phyloP scores from a whole-genome alignment of 2,888 invertebrate genomes.

The Arrhopalites spinosus region DNA sequence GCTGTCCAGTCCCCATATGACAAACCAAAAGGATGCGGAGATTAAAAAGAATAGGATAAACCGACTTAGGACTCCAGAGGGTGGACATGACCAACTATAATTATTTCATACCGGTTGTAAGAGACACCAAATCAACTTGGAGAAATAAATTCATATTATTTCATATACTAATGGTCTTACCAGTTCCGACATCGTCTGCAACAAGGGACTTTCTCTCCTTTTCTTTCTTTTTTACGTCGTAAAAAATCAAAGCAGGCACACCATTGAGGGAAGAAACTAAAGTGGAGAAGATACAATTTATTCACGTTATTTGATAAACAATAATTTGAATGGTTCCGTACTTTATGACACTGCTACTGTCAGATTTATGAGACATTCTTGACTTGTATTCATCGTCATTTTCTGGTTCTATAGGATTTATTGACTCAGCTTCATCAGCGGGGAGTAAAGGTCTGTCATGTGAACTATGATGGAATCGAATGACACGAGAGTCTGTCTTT shows the following conservation, averaged over 20 bases:
- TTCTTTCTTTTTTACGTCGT: conserved; percentile 1
- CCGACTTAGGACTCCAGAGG: conserved; percentile 81
- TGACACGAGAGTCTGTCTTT: no score
- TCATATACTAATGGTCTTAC: no score
- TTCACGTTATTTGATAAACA: neutral
- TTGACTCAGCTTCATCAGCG: no score
- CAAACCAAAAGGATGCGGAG: conserved; percentile 74
- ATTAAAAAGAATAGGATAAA: conserved; percentile 73
- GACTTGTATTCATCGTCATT: no score
- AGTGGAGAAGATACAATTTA: neutral
- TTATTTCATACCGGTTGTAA: no score
- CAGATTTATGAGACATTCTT: neutral
- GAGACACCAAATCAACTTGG: no score
- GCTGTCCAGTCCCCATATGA: conserved; percentile 76
- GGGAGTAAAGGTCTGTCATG: no score
- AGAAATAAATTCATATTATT: no score
- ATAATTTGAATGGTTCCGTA: conserved; percentile 8
- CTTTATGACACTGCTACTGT: conserved; percentile 52
- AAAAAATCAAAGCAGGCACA: conserved; percentile 43
- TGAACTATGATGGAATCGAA: no score
- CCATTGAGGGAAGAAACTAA: conserved; percentile 54
- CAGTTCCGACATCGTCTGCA: conserved; percentile 22
- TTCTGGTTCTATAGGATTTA: no score
- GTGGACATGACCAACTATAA: conserved; percentile 68
- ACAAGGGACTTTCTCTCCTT: conserved; percentile 28